Evolutionary conservation across 2,113 vertebrate species (phyloP), one percentile per base, ranked within the genome.

Genomic region (Tragelaphus scriptus): DNA sequence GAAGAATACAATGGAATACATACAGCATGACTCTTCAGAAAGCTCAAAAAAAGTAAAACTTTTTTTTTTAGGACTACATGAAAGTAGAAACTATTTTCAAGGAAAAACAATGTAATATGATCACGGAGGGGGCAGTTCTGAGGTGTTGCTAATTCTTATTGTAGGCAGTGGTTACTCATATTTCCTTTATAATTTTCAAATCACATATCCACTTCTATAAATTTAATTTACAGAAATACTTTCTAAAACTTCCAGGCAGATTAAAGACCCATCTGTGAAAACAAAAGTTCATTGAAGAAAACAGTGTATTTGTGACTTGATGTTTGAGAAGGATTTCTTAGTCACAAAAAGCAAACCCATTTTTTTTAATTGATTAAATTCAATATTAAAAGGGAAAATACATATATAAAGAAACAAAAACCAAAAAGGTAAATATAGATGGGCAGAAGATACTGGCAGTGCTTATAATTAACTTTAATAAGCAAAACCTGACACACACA

Each of bases 171-270:
- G 65, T 53, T 51, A 85, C n/a, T 49, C 19, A 47, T 89, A 85
- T 56, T 63, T 63, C 87, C 68, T 68, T 80, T 71, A 44, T 82
- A 87, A 96, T 12, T 53, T 28, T 84, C 89, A 89, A 65, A 51
- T 2, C 49, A 49, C 77, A 12, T 40, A 91, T n/a, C 87, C 32
- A 79, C 17, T 88, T 61, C 36, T 26, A 56, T 91, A 65, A 79
- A 95, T 94, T 91, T 86, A 81, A 81, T 63, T 94, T 84, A 91
- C 3, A 21, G 51, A 86, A 94, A 94, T 23, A 88, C n/a, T 87
- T 88, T 81, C 89, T 47, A 82, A 56, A 82, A 87, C 7, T 82
- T 75, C 28, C 23, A 75, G 14, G 80, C 51, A 87, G 36, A 65
- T 80, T 79, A 90, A 90, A 94, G 19, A 68, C 10, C 36, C 40